Evolutionary conservation across 2,888 invertebrate genomes (phyloP), one percentile per base, ranked within the genome.

Genomic region (Cryptocephalus moraei): DNA sequence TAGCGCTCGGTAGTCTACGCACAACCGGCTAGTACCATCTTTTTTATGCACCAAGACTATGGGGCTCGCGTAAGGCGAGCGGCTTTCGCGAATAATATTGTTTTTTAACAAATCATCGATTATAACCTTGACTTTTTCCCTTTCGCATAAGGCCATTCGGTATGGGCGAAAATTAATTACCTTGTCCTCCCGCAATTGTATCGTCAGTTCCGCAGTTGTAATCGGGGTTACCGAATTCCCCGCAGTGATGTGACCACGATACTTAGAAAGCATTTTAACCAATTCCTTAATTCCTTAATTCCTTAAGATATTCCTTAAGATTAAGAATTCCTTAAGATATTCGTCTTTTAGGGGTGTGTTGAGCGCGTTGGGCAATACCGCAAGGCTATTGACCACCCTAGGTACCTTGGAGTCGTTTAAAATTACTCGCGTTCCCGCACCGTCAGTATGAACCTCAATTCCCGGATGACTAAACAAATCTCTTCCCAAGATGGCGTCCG

Each of bases 21-120:
- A n/a, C n/a, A 44, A 32, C 14, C 39, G 43, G 10, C 33, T 36
- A 39, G 11, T 39, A 22, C 44, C 43, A 39, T 47, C 43, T 34
- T 47, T 47, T 39, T 47, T 47, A 11, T 48, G 41, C 31, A 48
- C 45, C n/a, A 45, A 31, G 22, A 48, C 4, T 32, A 48, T 45
- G 9, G 48, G 45, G 32, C 45, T 48, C 10, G 45, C 44, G 39
- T 13, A 47, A n/a, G 47, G 44, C 8, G 39, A 45, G n/a, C 14
- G 33, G 13, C 39, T 45, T 32, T 45, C 45, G 13, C 45, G 39
- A 13, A 45, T 45, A 32, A 47, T 47, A 32, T 47, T 47, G 34
- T 47, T 45, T 6, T 8, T 38, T 13, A 48, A 45, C 10, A 48
- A 41, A 13, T 45, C 45, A 8, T 44, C 31, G 13, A 48, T 41